A percentile compares a stretch with the other conserved stretches of the same genome.
Conservation (phyloP, 2,113 vertebrate genomes). For the Brienomyrus longianalis region DNA sequence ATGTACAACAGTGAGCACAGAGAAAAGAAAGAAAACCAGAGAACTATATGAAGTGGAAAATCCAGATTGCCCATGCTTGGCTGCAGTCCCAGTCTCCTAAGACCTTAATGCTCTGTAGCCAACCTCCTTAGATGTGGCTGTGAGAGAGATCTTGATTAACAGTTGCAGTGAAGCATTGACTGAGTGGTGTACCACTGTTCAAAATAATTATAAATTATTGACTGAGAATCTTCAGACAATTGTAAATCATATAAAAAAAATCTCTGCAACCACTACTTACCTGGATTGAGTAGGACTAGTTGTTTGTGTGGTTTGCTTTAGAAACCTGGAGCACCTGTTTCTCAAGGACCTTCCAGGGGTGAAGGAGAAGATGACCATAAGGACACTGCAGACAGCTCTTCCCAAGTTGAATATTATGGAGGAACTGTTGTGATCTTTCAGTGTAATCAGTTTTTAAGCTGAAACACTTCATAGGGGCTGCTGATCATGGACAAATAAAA, state of each 20-base stretch:
- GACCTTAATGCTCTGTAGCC: neutral
- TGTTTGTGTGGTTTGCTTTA: constrained; percentile 43
- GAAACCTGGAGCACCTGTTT: constrained; percentile 80
- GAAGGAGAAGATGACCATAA: constrained; percentile 61
- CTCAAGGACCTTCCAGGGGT: constrained; percentile 87
- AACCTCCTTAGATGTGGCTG: neutral
- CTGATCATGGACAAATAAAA: constrained; percentile 16
- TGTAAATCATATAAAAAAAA: neutral
- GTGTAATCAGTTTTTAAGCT: neutral
- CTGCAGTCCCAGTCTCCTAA: neutral
- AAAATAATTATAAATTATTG: neutral
- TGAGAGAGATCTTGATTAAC: neutral
- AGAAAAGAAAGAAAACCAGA: neutral
- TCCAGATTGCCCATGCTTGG: neutral
- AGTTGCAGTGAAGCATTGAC: neutral
- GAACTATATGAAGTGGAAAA: neutral
- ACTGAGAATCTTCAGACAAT: neutral
- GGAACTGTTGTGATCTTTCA: constrained; percentile 50
- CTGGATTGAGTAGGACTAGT: neutral
- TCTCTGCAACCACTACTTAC: neutral
- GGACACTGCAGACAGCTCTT: constrained; percentile 67
- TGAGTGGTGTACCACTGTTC: neutral
- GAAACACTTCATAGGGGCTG: neutral
- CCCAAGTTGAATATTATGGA: constrained; percentile 70
- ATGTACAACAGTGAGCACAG: neutral